Percentiles rank a stretch among this genome's conserved stretches.
Conservation (phyloP, 2,113 vertebrate species). For the Charina bottae region DNA sequence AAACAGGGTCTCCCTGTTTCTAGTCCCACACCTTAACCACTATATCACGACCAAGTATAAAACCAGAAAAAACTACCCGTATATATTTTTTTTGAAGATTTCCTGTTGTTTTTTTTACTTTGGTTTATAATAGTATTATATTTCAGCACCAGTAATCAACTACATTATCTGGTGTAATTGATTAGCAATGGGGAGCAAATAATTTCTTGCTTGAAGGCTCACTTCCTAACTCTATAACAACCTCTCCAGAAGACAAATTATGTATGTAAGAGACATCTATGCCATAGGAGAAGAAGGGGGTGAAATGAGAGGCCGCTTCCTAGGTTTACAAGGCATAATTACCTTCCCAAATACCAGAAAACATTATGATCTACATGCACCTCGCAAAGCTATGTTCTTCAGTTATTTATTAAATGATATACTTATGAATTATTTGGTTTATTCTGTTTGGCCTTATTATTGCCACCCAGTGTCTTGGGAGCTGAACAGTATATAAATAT, state of each 20-base stretch:
- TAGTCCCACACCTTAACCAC: background rate
- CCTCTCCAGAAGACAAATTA: background rate
- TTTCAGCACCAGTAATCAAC: background rate
- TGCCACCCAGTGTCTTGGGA: background rate
- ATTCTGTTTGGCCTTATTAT: background rate
- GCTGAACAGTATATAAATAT: background rate
- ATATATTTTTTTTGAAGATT: background rate
- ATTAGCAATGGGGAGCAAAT: background rate
- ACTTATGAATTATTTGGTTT: background rate
- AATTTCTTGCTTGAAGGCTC: background rate
- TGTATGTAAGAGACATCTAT: background rate
- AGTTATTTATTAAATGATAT: background rate
- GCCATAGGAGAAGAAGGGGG: background rate
- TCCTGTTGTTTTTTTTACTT: background rate
- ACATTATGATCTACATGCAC: background rate
- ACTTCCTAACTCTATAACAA: background rate
- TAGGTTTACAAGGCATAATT: background rate
- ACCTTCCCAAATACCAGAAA: background rate
- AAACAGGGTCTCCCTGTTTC: background rate
- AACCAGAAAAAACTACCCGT: background rate
- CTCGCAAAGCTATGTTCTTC: background rate
- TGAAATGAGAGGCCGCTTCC: background rate
- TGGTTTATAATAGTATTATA: background rate
- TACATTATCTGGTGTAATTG: background rate
- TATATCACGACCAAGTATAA: background rate